Conservation (phyloP, 2,888 invertebrate species). For the Cistogaster globosa region DNA sequence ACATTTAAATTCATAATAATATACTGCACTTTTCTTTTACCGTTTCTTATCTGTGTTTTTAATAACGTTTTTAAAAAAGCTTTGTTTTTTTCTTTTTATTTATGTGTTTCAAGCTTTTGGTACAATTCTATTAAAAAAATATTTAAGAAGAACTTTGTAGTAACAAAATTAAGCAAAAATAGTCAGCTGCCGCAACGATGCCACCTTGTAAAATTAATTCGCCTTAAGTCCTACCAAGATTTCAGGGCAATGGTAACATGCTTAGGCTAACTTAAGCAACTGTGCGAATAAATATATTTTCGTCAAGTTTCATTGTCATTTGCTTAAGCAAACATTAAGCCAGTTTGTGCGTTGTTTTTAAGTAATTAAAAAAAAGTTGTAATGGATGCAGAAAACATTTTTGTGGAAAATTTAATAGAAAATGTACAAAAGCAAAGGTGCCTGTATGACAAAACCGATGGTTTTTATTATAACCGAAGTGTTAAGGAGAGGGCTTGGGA, state of each 20-base stretch:
- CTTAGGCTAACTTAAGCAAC: slow-evolving; percentile 20
- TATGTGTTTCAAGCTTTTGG: no score
- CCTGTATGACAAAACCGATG: slow-evolving; percentile 24
- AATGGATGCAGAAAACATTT: slow-evolving; percentile 12
- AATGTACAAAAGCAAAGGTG: slow-evolving; percentile 7
- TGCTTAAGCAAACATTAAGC: slow-evolving; percentile 4
- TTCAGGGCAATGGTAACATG: not conserved
- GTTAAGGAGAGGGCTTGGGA: not conserved
- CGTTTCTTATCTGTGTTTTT: no score
- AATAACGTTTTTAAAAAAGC: no score
- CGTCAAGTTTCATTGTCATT: slow-evolving; percentile 12
- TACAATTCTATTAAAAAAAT: no score
- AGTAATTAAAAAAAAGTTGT: not conserved
- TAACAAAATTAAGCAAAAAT: no score
- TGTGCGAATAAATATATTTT: slow-evolving; percentile 16
- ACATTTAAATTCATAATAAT: no score
- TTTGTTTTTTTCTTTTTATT: no score
- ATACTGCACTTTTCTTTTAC: no score
- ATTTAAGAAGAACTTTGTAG: no score
- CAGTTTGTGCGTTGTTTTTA: not conserved
- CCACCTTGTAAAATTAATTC: no score
- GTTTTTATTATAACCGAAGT: slow-evolving; percentile 26
- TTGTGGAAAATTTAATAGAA: slow-evolving; percentile 19
- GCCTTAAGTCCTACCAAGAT: no score
- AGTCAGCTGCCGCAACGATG: no score